Conservation (phyloP, 1,140 invertebrate genomes). For the Heliconius congener region DNA sequence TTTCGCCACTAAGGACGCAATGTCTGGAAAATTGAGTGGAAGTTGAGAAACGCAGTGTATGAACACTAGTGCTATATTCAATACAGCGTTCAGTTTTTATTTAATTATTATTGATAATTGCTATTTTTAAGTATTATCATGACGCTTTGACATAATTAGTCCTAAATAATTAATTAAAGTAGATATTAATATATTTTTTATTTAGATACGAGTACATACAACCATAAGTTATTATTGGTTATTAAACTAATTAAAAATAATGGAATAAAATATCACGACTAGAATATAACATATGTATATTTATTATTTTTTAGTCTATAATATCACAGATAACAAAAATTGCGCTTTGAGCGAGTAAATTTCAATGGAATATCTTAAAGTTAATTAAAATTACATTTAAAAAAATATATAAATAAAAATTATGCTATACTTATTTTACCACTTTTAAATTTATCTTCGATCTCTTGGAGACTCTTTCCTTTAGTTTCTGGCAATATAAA, state of each 20-base stretch:
- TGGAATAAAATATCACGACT: slow-evolving; percentile 29
- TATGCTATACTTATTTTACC: slow-evolving; percentile 59
- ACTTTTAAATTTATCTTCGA: slow-evolving; percentile 82
- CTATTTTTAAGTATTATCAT: too few species aligned
- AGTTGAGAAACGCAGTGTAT: too few species aligned
- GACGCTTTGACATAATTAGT: too few species aligned
- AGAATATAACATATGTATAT: slow-evolving; percentile 41
- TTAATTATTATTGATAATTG: too few species aligned
- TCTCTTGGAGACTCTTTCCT: slow-evolving; percentile 89
- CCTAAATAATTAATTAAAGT: too few species aligned
- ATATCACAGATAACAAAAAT: slow-evolving; percentile 62
- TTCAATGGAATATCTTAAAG: slow-evolving; percentile 44
- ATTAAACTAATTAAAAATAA: not conserved
- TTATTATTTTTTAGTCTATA: slow-evolving; percentile 47
- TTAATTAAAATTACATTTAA: slow-evolving; percentile 27
- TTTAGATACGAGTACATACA: too few species aligned
- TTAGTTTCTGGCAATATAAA: slow-evolving; percentile 90
- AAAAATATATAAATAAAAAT: slow-evolving; percentile 34
- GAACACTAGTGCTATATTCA: too few species aligned
- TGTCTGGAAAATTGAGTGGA: too few species aligned
- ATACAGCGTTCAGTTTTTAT: too few species aligned
- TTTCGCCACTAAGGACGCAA: too few species aligned
- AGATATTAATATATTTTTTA: too few species aligned
- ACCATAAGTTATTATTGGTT: not conserved
- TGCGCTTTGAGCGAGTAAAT: slow-evolving; percentile 53